Percentiles rank a stretch among this genome's conserved stretches.
These are phyloP conservation scores for Crematogaster levior DNA, from an alignment of 2,888 invertebrate genomes.

Conservation along the genomic window DNA sequence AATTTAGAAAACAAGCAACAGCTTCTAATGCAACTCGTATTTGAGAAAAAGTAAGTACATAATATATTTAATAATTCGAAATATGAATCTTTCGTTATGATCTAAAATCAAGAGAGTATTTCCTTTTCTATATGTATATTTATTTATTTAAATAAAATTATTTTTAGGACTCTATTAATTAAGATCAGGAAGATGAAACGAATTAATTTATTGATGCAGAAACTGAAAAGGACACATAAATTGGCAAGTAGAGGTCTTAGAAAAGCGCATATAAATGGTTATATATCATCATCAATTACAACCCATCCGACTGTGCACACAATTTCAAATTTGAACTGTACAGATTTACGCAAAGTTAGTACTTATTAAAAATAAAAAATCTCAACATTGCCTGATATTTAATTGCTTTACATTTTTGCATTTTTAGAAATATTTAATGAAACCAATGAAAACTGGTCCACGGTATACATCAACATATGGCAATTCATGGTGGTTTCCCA, in stretches of 20 bases:
- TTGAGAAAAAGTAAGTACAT: conserved; percentile 78
- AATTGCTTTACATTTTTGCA: conserved; percentile 8
- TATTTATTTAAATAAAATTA: conserved; percentile 25
- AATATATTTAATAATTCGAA: background rate
- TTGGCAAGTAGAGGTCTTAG: conserved; percentile 53
- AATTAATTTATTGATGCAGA: conserved; percentile 68
- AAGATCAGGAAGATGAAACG: conserved; percentile 73
- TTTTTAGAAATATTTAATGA: conserved; percentile 69
- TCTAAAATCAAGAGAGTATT: background rate
- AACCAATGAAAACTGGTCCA: conserved; percentile 63
- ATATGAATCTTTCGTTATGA: background rate
- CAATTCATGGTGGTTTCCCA: conserved; percentile 75
- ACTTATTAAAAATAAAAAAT: background rate
- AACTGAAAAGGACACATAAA: conserved; percentile 63
- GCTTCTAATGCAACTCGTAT: conserved; percentile 71
- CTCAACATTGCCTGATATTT: background rate
- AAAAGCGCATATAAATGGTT: conserved; percentile 55
- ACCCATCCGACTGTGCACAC: conserved; percentile 38
- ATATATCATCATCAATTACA: conserved; percentile 44
- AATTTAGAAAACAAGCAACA: conserved; percentile 78
- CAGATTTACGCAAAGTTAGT: conserved; percentile 63
- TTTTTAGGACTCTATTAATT: conserved; percentile 74
- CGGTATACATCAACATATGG: conserved; percentile 69
- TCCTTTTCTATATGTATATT: background rate
- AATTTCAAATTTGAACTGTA: conserved; percentile 51